Percentiles rank a stretch among this genome's conserved stretches.
Evolutionary conservation across 2,113 vertebrate genomes (phyloP).

Genomic region (Erpornis zantholeuca): DNA sequence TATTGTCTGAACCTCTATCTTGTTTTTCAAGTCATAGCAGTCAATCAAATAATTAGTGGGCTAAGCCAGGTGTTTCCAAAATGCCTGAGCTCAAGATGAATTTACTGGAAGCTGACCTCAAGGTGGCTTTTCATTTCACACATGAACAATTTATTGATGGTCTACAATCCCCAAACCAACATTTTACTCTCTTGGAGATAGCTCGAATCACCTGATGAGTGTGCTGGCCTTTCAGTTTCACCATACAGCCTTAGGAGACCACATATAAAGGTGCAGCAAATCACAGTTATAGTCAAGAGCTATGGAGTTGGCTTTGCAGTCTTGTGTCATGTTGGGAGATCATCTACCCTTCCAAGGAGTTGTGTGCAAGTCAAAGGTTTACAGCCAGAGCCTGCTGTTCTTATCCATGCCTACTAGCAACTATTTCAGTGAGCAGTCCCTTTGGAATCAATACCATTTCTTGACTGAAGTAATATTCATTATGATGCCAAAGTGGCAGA

Average conservation of each 20-base stretch:
- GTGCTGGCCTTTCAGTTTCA: not conserved
- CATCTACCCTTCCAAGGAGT: not conserved
- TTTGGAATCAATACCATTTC: not conserved
- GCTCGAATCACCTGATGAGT: not conserved
- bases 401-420: not conserved
- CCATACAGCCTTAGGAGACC: not conserved
- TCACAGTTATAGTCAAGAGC: not conserved
- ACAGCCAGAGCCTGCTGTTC: not conserved
- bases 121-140: slow-evolving; percentile 51
- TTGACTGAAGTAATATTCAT: not conserved
- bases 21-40: slow-evolving; percentile 19
- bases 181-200: not conserved
- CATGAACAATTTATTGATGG: slow-evolving; percentile 36
- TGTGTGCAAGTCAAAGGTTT: not conserved
- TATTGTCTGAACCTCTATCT: not conserved
- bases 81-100: not conserved
- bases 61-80: slow-evolving; percentile 1
- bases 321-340: not conserved
- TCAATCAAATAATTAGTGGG: slow-evolving; percentile 30
- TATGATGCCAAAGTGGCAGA: not conserved
- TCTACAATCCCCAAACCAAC: not conserved
- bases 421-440: not conserved
- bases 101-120: slow-evolving; percentile 26
- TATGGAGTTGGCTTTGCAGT: not conserved
- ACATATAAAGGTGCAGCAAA: not conserved